phyloP scores from a whole-genome alignment of 1,140 invertebrate species.

The Atta cephalotes region DNA sequence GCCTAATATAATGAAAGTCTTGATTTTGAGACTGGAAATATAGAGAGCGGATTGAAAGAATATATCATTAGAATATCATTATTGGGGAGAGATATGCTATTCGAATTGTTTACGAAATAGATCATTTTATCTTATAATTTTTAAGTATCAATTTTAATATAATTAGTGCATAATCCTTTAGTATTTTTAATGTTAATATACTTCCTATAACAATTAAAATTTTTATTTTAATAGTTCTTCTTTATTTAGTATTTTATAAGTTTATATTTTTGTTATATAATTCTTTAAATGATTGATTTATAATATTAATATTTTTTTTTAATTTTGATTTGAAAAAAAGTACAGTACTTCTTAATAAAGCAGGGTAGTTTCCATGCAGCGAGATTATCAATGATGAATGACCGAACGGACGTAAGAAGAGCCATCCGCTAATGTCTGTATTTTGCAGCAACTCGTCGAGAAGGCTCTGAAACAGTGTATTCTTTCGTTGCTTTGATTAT shows the following conservation, averaged over 20 bases:
- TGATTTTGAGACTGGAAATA: not conserved
- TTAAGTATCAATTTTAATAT: not conserved
- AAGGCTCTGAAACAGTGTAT: slow-evolving; percentile 35
- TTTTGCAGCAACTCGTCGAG: slow-evolving; percentile 30
- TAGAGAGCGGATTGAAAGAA: not conserved
- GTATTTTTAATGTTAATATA: not conserved
- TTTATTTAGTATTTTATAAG: not conserved
- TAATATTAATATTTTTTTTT: not conserved
- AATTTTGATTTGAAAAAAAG: too few species aligned
- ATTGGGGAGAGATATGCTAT: not conserved
- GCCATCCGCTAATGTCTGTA: slow-evolving; percentile 54
- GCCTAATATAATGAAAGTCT: not conserved
- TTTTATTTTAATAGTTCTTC: not conserved
- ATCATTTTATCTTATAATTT: not conserved
- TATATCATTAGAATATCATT: not conserved
- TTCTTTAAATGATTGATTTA: slow-evolving; percentile 1
- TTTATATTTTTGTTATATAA: slow-evolving; percentile 1
- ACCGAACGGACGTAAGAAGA: slow-evolving; percentile 33
- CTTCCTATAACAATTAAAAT: not conserved
- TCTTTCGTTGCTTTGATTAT: slow-evolving; percentile 53
- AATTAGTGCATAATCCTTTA: not conserved
- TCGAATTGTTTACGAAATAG: too few species aligned
- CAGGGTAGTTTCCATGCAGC: slow-evolving; percentile 8
- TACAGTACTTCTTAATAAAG: not conserved
- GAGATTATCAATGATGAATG: slow-evolving; percentile 34